Base-by-base conservation (phyloP, 92 coral and sea anemone species). In the Palythoa heliodiscus region DNA sequence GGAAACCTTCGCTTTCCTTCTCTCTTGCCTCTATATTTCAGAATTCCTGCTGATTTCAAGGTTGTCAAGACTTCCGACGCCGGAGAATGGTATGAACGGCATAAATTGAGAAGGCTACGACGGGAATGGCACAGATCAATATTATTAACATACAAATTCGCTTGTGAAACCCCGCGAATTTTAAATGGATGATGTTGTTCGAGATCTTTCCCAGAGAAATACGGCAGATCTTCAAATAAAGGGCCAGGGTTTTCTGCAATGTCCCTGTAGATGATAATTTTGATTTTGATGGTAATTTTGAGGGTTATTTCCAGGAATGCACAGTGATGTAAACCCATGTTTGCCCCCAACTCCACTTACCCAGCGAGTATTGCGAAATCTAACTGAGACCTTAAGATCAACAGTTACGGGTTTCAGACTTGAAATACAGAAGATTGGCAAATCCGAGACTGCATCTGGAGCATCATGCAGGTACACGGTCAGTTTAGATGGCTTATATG, bases 351-450 rank as follows among this genome's bases (percentile, higher is more conserved):
- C 35, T 29, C 35, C 35, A 29, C 0, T 29, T 29, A 29, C 48
- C 72, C 22, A 14, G 43, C 38, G 29, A 68, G 72, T 29, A 68
- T 68, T 19, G 29, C 29, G 4, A 64, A 64, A 64, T 64, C 29
- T 29, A 17, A 64, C 70, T 23, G 70, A 64, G 70, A 37, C 35
- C 70, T 64, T 23, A 25, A 64, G 70, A 64, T 64, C 12, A 64
- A n/a, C 70, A 64, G 70, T 61, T 61, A n/a, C 23, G 23, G 68
- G 68, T 64, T 64, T n/a, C 70, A 64, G 24, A n/a, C 70, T 64
- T 64, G 29, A 64, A 64, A 64, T 64, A 55, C 12, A 64, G 24
- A 9, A 61, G 70, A 64, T 64, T 64, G 29, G 35, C 70, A 64
- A 64, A 64, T 64, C 38, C 29, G 37, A 64, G 3, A 22, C 70